phyloP scores from a whole-genome alignment of 2,113 vertebrate species.

The Alouatta palliata region DNA sequence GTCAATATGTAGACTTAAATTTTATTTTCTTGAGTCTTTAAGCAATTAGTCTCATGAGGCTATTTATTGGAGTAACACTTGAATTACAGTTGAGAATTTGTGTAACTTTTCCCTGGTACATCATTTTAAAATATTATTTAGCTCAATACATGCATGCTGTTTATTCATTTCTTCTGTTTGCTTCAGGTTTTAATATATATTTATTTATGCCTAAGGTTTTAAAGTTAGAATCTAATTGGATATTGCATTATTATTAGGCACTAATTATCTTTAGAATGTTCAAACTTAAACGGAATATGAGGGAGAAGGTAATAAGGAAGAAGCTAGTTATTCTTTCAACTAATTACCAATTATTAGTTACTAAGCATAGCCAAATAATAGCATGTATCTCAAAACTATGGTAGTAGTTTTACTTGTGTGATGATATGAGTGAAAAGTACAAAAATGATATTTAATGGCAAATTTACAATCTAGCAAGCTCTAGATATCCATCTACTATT shows the following conservation, averaged over 20 bases:
- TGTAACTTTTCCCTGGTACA: constrained; percentile 29
- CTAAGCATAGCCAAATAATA: background rate
- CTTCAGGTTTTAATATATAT: constrained; percentile 25
- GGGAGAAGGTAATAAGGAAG: background rate
- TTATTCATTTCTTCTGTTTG: constrained; percentile 51
- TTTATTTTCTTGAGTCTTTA: constrained; percentile 56
- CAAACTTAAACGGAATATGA: constrained; percentile 19
- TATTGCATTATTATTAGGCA: background rate
- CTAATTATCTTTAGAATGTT: constrained; percentile 38
- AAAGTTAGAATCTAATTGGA: constrained; percentile 14
- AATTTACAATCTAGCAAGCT: background rate
- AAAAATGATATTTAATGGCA: background rate
- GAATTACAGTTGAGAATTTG: constrained; percentile 49
- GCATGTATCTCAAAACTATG: background rate
- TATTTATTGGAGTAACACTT: constrained; percentile 54
- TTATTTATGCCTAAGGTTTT: constrained; percentile 42
- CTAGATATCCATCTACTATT: background rate
- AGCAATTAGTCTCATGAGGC: constrained; percentile 47
- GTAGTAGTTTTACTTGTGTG: constrained; percentile 7
- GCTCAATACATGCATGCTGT: constrained; percentile 32
- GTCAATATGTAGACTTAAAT: constrained; percentile 41
- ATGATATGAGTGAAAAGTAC: background rate
- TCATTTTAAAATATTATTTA: constrained; percentile 57
- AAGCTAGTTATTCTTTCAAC: background rate
- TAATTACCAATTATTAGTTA: background rate